Evolutionary conservation across 2,888 invertebrate genomes (phyloP), one percentile per base, ranked within the genome.

Genomic region (Trilocha varians): DNA sequence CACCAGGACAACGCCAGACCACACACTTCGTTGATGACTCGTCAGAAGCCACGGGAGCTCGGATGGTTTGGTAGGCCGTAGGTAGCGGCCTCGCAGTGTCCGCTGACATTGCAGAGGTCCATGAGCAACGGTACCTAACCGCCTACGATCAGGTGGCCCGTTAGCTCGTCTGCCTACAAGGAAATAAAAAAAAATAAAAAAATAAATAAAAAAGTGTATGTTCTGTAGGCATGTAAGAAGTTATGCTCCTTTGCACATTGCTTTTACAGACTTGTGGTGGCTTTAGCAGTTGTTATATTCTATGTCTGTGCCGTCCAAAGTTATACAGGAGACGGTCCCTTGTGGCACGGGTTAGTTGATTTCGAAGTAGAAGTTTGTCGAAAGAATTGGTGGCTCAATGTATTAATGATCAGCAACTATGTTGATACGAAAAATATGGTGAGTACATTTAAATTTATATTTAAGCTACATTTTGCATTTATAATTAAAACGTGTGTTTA

Each of bases 341-440:
- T 65, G 2, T 69, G 63, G 60, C 16, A 5, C 0, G 34, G 16
- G 0, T 1, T 34, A 1, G 44, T 33, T 1, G 32, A 40, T 0
- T 0, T 3, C 0, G 69, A 70, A 11, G 33, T 44, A 1, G 40
- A 42, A 4, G 38, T 46, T 0, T 70, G 70, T 15, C 32, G 33
- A 1, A 47, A 59, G 4, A 50, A 50, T 39, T 68, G 67, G 66
- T 60, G 53, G 61, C 40, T 47, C 1, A 62, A 49, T 15, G 16
- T 69, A 0, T 43, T 70, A 3, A 66, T 70, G 70, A 36, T 62
- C 0, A 59, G 53, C 13, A 59, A 52, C 15, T 54, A 65, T 39
- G 3, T 55, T 0, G 49, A 51, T 6, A 47, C 45, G n/a, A 14
- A 39, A 15, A 46, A 53, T 32, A 47, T 53, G 41, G 63, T 63